Evolutionary conservation across 2,888 invertebrate species (phyloP), one percentile per base, ranked within the genome.

Genomic region (Ditylenchus weischeri): DNA sequence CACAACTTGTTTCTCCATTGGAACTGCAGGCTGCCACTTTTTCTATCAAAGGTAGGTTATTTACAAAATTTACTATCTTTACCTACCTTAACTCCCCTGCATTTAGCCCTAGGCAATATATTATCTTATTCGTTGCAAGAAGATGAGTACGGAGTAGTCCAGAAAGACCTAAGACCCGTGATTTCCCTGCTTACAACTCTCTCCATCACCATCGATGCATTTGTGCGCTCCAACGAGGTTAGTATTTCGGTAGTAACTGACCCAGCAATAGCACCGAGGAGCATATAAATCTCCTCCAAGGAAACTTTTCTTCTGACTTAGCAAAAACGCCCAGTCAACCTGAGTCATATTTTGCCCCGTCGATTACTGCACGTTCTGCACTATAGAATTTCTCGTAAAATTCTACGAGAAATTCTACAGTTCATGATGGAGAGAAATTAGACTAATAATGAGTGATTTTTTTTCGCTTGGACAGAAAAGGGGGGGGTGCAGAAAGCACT

Each of bases 161-260:
- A 68, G 29, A 68, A 68, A 48, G 68, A 68, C 57, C 19, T 65
- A 18, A 35, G 57, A 18, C 29, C 23, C 13, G 51, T 50, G 5
- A 48, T 68, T 58, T 65, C 68, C 21, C 19, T 54, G 10, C 49
- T 68, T 38, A 65, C 68, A 18, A 47, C 59, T 6, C 58, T 68
- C 18, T 65, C 68, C 36, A 64, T 64, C 29, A 50, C 68, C 29
- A 68, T 68, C 19, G 65, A 68, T 61, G 68, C 68, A 21, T 68
- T 57, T 64, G 68, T 58, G 43, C 38, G 64, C 15, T 47, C 59
- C n/a, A 65, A 47, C 48, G 57, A 62, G 54, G 68, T 68, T 54
- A 3, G 11, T 15, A 29, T 54, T 54, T 54, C 2, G 29, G 11
- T 15, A 29, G 43, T 43, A 29, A 29, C 5, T 29, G 5, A 4